Evolutionary conservation across 1,140 invertebrate species (phyloP).

Genomic region (Samia ricini): DNA sequence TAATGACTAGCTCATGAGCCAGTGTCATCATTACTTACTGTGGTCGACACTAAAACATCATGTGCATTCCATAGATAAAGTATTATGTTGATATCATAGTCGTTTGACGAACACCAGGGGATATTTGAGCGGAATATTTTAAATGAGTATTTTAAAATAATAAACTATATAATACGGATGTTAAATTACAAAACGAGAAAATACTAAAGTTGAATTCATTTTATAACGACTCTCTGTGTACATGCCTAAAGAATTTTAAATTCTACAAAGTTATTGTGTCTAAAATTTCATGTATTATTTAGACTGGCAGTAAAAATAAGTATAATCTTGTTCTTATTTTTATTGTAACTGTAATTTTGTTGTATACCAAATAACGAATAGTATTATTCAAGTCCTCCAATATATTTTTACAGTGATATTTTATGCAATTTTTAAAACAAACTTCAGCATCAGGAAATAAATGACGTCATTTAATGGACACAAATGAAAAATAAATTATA

Average conservation of each 20-base stretch:
- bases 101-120: not conserved
- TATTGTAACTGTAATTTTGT: not conserved
- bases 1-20: constrained; percentile 33
- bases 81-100: constrained; percentile 21
- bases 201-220: no score
- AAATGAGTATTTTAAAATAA: not conserved
- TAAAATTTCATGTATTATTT: no score
- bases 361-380: not conserved
- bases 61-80: constrained; percentile 42
- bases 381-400: not conserved
- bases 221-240: no score
- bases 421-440: not conserved
- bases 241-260: no score
- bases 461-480: constrained; percentile 30
- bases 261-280: no score
- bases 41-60: constrained; percentile 10
- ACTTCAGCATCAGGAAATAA: not conserved
- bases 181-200: no score
- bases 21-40: constrained; percentile 25
- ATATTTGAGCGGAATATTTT: not conserved
- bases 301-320: no score
- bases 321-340: no score
- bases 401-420: not conserved
- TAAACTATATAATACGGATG: not conserved
- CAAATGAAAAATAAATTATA: constrained; percentile 46